Evolutionary conservation across 2,888 invertebrate genomes (phyloP).

Genomic region (Meliscaeva auricollis): DNA sequence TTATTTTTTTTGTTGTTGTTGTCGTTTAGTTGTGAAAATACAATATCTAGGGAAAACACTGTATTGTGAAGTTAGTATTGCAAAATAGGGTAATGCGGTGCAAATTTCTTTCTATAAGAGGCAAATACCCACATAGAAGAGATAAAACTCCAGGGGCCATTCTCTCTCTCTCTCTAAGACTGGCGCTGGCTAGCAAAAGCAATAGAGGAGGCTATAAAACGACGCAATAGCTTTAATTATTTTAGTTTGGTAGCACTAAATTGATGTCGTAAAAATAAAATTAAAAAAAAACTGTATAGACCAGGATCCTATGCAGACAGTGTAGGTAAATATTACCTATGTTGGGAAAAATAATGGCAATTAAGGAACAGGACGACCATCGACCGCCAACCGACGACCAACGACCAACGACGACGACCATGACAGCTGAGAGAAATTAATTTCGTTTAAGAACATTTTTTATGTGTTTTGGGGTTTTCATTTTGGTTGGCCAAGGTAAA

Average conservation of each 20-base stretch:
- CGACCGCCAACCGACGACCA: background rate
- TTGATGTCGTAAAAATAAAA: constrained; percentile 50
- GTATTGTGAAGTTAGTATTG: constrained; percentile 50
- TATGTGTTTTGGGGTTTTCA: background rate
- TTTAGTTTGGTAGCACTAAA: constrained; percentile 46
- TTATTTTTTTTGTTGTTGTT: background rate
- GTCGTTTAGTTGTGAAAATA: constrained; percentile 9
- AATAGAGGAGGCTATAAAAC: too few relatives aligned
- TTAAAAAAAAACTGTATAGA: background rate
- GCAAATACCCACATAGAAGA: background rate
- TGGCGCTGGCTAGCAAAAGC: too few relatives aligned
- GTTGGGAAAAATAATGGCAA: constrained; percentile 31
- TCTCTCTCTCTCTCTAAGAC: too few relatives aligned
- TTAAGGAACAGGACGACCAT: constrained; percentile 29
- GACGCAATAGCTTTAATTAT: constrained; percentile 51
- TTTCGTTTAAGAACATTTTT: constrained; percentile 16
- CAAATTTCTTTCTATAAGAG: constrained; percentile 15
- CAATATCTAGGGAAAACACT: constrained; percentile 17
- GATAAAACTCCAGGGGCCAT: background rate
- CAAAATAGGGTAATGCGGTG: constrained; percentile 55
- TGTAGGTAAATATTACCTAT: constrained; percentile 3
- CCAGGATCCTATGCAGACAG: background rate
- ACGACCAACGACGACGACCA: constrained; percentile 4
- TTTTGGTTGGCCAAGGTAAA: background rate
- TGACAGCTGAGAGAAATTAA: constrained; percentile 39